Evolutionary conservation across 2,888 invertebrate genomes (phyloP).

Genomic region (Rhingia campestris): DNA sequence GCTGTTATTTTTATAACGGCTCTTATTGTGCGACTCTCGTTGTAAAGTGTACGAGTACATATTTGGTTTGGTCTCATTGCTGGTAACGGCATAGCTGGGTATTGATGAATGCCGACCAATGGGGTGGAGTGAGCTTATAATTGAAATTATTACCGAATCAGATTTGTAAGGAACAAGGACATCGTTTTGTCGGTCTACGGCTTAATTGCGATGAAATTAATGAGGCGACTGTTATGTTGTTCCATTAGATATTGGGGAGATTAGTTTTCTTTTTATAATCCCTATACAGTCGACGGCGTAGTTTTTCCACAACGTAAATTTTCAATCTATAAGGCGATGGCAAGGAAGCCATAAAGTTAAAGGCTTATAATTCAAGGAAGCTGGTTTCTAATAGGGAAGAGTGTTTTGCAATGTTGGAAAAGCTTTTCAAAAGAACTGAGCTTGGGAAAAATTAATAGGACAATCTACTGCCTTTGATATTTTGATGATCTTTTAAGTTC

Average conservation of each 20-base stretch:
- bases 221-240: slow-evolving; percentile 66
- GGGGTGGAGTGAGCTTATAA: slow-evolving; percentile 59
- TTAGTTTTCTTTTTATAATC: slow-evolving; percentile 54
- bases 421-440: not conserved
- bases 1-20: slow-evolving; percentile 58
- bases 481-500: not conserved
- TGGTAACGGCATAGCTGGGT: slow-evolving; percentile 5
- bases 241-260: slow-evolving; percentile 33
- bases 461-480: not conserved
- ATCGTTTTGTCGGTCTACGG: slow-evolving; percentile 66
- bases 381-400: too few species aligned
- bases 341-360: slow-evolving; percentile 13
- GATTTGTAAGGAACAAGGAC: slow-evolving; percentile 57
- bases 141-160: slow-evolving; percentile 73
- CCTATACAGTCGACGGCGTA: slow-evolving; percentile 8
- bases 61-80: slow-evolving; percentile 14
- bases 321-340: slow-evolving; percentile 14
- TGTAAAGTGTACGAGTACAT: slow-evolving; percentile 21
- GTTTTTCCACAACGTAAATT: slow-evolving; percentile 68
- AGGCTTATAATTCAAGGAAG: not conserved
- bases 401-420: not conserved
- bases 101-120: slow-evolving; percentile 66
- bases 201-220: slow-evolving; percentile 75
- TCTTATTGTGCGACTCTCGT: slow-evolving; percentile 63
- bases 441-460: not conserved